phyloP scores from a whole-genome alignment of 2,888 invertebrate species.

The Galerucella nymphaeae region DNA sequence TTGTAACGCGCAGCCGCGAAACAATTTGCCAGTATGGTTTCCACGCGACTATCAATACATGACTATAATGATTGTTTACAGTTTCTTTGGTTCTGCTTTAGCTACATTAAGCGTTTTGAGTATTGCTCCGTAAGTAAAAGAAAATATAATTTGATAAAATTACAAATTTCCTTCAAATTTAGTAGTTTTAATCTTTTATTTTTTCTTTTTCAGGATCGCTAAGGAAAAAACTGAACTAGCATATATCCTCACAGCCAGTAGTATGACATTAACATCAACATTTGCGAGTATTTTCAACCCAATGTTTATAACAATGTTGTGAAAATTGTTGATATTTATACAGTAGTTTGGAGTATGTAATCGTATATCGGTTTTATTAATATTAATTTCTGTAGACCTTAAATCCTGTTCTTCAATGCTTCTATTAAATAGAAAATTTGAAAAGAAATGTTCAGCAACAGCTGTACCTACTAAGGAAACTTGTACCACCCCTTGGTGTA shows the following conservation, averaged over 20 bases:
- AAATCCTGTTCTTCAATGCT: too few species aligned
- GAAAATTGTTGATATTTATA: not conserved
- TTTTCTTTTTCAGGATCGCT: constrained; percentile 17
- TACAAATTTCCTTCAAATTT: not conserved
- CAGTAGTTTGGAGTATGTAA: not conserved
- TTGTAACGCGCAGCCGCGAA: constrained; percentile 51
- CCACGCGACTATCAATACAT: constrained; percentile 52
- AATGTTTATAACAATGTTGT: constrained; percentile 20
- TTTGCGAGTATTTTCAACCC: constrained; percentile 23
- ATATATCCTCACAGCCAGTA: not conserved
- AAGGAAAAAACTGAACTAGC: constrained; percentile 23
- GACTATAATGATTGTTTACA: constrained; percentile 39
- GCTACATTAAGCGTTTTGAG: constrained; percentile 1
- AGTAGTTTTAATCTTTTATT: not conserved
- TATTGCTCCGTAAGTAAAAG: constrained; percentile 29
- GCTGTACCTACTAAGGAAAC: too few species aligned
- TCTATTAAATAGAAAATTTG: too few species aligned
- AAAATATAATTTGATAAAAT: not conserved
- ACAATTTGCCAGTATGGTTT: constrained; percentile 50
- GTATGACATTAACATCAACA: constrained; percentile 4
- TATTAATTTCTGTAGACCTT: not conserved
- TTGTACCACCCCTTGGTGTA: too few species aligned
- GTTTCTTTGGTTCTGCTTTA: constrained; percentile 15
- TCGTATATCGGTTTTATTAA: not conserved
- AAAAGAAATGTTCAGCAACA: too few species aligned